Evolutionary conservation across 2,113 vertebrate genomes (phyloP).

Genomic region (Saimiri boliviensis): DNA sequence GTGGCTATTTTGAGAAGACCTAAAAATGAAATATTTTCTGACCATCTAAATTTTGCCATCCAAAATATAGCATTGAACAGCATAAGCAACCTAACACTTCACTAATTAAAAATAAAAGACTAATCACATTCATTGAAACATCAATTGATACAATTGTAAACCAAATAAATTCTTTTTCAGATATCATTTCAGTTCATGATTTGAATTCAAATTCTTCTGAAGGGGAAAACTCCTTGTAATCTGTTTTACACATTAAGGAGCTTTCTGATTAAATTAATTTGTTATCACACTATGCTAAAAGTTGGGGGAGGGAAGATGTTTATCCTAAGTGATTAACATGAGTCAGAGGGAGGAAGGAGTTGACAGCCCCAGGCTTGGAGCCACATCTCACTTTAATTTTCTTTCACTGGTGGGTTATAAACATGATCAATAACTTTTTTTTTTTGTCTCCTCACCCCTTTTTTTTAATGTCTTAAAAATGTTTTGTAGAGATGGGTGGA

Average conservation of each 20-base stretch:
- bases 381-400: background rate
- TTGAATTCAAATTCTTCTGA: slow-evolving; percentile 16
- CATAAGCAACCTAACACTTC: background rate
- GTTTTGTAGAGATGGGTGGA: too few relatives aligned
- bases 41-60: background rate
- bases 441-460: too few relatives aligned
- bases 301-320: background rate
- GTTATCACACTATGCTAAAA: background rate
- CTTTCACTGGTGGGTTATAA: background rate
- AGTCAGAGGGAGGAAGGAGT: background rate
- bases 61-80: background rate
- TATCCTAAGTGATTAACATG: background rate
- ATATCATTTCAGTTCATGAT: background rate
- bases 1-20: background rate
- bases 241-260: background rate
- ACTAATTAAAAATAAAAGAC: slow-evolving; percentile 36
- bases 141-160: background rate
- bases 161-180: background rate
- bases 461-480: too few relatives aligned
- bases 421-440: background rate
- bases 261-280: slow-evolving; percentile 42
- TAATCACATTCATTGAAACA: background rate
- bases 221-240: background rate
- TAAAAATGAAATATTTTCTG: slow-evolving; percentile 35
- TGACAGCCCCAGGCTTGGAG: background rate